Percentiles rank a stretch among this genome's conserved stretches.
Conservation (phyloP, 30 jellyfish, hydroid and myxozoan genomes). For the Nemopilema nomurai region DNA sequence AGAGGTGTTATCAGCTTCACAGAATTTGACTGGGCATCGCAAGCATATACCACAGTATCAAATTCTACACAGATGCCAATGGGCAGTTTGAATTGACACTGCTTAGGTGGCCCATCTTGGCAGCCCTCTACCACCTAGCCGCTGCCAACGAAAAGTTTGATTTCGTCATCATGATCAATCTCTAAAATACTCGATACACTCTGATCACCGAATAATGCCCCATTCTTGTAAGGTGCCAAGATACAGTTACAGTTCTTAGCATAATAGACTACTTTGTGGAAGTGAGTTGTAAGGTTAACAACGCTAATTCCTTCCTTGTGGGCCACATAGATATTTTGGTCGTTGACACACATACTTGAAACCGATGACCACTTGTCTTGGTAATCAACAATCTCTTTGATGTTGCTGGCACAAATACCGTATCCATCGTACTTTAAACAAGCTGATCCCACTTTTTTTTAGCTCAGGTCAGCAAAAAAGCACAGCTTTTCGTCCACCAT, state of each 20-base stretch:
- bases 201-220: constrained; percentile 35
- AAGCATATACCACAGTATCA: constrained; percentile 33
- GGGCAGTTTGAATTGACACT: constrained; percentile 51
- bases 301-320: constrained; percentile 13
- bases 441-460: neutral
- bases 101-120: constrained; percentile 42
- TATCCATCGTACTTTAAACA: neutral
- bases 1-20: constrained; percentile 50
- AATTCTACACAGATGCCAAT: constrained; percentile 34
- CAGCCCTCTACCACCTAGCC: constrained; percentile 29
- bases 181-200: constrained; percentile 43
- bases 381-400: neutral
- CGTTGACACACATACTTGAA: neutral
- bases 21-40: constrained; percentile 40
- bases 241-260: constrained; percentile 4
- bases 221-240: constrained; percentile 17
- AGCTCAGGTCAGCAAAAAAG: neutral
- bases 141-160: constrained; percentile 43
- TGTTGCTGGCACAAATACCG: neutral
- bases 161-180: constrained; percentile 40
- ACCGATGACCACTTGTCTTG: neutral
- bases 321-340: constrained; percentile 8
- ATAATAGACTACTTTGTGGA: constrained; percentile 19
- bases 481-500: neutral
- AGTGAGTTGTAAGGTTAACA: constrained; percentile 25